phyloP scores from a whole-genome alignment of 1,140 invertebrate species.

The Drosophila trapezifrons region DNA sequence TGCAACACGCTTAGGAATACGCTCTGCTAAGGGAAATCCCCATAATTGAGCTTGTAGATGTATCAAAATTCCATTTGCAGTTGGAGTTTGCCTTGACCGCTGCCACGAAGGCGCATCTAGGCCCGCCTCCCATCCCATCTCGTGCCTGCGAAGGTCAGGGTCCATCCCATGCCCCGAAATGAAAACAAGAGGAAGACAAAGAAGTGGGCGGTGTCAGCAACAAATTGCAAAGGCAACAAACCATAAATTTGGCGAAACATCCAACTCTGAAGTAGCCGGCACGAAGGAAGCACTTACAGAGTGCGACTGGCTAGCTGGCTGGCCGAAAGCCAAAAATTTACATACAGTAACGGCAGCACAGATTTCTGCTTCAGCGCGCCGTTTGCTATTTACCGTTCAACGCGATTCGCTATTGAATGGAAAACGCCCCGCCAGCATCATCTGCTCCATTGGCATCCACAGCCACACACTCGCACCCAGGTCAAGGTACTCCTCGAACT shows the following conservation, averaged over 20 bases:
- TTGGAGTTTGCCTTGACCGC: conserved; percentile 33
- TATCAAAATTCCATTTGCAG: conserved; percentile 9
- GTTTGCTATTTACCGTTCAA: conserved; percentile 36
- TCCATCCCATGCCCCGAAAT: conserved; percentile 4
- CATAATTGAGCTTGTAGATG: conserved; percentile 5
- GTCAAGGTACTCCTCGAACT: conserved; percentile 60
- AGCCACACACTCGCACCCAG: conserved; percentile 18
- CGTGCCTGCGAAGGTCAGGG: conserved; percentile 36
- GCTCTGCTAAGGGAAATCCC: not conserved
- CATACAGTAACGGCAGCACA: conserved; percentile 39
- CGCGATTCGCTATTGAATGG: conserved; percentile 44
- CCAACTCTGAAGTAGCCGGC: conserved; percentile 14
- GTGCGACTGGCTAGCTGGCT: conserved; percentile 7
- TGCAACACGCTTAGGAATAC: conserved; percentile 15
- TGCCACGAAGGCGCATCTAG: conserved; percentile 2
- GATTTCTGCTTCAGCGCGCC: conserved; percentile 34
- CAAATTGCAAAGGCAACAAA: conserved; percentile 39
- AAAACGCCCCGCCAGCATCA: conserved; percentile 51
- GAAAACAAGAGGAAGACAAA: conserved; percentile 19
- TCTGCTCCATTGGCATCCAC: not conserved
- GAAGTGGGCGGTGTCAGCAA: conserved; percentile 23
- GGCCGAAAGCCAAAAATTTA: conserved; percentile 51
- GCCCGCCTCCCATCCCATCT: conserved; percentile 6
- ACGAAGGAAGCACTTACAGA: conserved; percentile 41
- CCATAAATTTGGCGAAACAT: conserved; percentile 43